These are phyloP conservation scores for Grammomys surdaster DNA, from an alignment of 2,113 vertebrate genomes.

Conservation along the genomic window DNA sequence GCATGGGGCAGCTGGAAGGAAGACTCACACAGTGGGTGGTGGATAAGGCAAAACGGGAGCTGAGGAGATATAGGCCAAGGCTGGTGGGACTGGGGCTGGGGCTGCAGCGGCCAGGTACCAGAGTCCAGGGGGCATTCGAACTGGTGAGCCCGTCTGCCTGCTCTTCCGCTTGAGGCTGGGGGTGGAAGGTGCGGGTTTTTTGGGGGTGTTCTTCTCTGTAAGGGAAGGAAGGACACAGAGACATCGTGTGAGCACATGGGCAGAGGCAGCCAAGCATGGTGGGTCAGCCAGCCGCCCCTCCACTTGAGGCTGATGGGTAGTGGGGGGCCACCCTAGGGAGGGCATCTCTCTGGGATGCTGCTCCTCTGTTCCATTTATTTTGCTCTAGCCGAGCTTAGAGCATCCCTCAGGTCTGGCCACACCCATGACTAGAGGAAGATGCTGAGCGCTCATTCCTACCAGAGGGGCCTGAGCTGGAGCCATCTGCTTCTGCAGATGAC, in stretches of 20 bases:
- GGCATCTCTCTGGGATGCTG: neutral
- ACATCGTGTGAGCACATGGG: neutral
- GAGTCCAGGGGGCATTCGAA: neutral
- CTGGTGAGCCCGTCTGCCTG: neutral
- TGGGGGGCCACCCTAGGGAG: neutral
- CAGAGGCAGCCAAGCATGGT: neutral
- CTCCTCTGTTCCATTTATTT: too few species aligned
- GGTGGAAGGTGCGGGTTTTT: rapidly evolving
- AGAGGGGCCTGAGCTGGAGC: neutral
- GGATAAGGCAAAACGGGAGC: slow-evolving; percentile 86
- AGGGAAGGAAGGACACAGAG: neutral
- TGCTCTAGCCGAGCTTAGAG: rapidly evolving
- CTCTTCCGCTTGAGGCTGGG: neutral
- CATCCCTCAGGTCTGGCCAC: neutral
- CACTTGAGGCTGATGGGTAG: rapidly evolving
- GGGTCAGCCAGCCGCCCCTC: rapidly evolving
- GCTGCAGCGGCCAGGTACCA: slow-evolving; percentile 82
- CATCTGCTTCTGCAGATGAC: rapidly evolving
- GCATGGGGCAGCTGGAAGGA: rapidly evolving
- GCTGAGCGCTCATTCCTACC: slow-evolving; percentile 80
- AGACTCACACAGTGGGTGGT: slow-evolving; percentile 86
- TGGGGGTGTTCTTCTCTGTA: neutral
- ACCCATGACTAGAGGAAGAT: neutral
- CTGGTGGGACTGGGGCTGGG: slow-evolving; percentile 58
- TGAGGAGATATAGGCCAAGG: slow-evolving; percentile 82